These are phyloP conservation scores for Eupleurogrammus muticus DNA, from an alignment of 2,797 vertebrate genomes.

Conservation along the genomic window DNA sequence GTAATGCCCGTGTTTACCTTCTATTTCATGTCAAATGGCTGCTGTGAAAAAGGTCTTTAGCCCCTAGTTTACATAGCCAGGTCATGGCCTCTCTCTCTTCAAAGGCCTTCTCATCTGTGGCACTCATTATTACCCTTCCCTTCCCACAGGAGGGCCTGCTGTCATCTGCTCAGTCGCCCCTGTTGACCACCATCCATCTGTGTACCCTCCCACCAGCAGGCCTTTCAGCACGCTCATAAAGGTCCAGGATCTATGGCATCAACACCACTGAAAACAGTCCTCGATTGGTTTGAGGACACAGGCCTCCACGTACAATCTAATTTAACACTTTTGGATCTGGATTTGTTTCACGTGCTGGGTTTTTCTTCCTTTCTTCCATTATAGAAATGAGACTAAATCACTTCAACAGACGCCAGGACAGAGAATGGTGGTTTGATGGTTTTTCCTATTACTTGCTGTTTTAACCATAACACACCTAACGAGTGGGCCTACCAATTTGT, in stretches of 20 bases:
- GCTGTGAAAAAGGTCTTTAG: constrained; percentile 15
- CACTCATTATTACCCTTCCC: constrained; percentile 67
- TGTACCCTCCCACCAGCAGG: constrained; percentile 40
- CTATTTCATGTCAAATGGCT: no score
- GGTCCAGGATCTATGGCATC: constrained; percentile 39
- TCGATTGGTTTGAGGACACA: constrained; percentile 34
- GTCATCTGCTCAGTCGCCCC: constrained; percentile 49
- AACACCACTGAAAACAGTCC: constrained; percentile 33
- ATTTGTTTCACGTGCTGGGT: not conserved
- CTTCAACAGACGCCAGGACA: not conserved
- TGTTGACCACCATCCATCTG: constrained; percentile 58
- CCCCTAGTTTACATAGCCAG: constrained; percentile 60
- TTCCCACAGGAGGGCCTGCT: constrained; percentile 51
- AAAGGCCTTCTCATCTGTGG: constrained; percentile 68
- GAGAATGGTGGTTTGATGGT: not conserved
- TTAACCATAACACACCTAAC: not conserved
- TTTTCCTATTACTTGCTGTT: not conserved
- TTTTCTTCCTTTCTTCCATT: not conserved
- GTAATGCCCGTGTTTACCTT: no score
- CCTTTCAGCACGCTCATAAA: constrained; percentile 73
- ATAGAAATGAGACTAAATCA: not conserved
- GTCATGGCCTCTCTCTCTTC: constrained; percentile 70
- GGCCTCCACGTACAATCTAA: constrained; percentile 17
- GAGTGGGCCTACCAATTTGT: not conserved
- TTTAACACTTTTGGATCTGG: not conserved